A percentile compares a stretch with the other conserved stretches of the same genome.
phyloP scores from a whole-genome alignment of 2,888 invertebrate genomes.

The Muscina levida region DNA sequence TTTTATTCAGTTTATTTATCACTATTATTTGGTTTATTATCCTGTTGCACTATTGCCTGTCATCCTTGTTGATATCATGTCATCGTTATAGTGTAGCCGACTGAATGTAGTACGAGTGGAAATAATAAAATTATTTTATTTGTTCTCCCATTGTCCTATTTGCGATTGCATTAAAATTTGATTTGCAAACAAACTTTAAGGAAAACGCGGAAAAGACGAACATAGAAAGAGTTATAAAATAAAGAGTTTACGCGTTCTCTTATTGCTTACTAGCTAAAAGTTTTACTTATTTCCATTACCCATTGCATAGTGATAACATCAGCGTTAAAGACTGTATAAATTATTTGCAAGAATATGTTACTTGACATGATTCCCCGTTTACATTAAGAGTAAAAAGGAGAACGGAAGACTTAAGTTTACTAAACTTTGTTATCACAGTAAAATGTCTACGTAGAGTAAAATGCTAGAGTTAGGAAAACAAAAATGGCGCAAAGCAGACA shows the following conservation, averaged over 20 bases:
- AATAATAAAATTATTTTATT: conserved; percentile 41
- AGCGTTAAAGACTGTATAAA: conserved; percentile 39
- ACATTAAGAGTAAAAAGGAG: background rate
- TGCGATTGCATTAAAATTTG: conserved; percentile 15
- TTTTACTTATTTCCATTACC: background rate
- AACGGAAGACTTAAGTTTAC: conserved; percentile 4
- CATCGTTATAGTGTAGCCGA: conserved; percentile 49
- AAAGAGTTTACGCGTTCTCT: conserved; percentile 15
- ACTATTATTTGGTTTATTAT: no score
- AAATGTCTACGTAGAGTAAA: background rate
- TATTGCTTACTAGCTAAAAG: background rate
- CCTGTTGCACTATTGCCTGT: background rate
- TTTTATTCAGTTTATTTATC: no score
- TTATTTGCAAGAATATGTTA: conserved; percentile 35
- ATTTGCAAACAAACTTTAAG: conserved; percentile 7
- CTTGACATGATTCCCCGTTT: background rate
- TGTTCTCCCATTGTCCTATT: conserved; percentile 6
- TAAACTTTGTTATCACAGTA: conserved; percentile 18
- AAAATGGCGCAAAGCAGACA: no score
- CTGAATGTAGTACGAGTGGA: conserved; percentile 46
- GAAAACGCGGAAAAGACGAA: no score
- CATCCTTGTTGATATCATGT: conserved; percentile 28
- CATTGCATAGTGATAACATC: no score
- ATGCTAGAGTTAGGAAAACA: no score
- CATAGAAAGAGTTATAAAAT: background rate